Evolutionary conservation across 2,888 invertebrate species (phyloP).

Genomic region (Oxyteleia sp.): DNA sequence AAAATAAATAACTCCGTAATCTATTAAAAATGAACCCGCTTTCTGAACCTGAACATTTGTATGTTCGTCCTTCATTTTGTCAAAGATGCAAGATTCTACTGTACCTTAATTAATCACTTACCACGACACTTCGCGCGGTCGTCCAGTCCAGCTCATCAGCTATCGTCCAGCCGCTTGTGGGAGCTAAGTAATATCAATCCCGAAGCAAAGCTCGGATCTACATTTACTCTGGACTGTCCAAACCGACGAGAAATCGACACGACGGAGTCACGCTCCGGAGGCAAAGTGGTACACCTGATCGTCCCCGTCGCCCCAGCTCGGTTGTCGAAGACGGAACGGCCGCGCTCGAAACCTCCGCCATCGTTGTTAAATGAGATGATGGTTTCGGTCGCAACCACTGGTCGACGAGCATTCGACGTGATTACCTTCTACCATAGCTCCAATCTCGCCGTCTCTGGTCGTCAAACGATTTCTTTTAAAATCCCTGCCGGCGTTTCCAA

Average conservation of each 20-base stretch:
- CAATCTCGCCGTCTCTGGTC: not conserved
- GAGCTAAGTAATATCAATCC: conserved; percentile 40
- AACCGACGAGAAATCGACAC: conserved; percentile 60
- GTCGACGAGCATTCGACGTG: not conserved
- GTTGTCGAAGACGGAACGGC: conserved; percentile 6
- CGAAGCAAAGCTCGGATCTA: conserved; percentile 23
- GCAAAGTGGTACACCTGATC: conserved; percentile 68
- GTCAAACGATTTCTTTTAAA: conserved; percentile 4
- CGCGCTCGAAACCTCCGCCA: conserved; percentile 34
- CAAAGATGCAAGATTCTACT: no score
- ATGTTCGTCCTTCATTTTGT: no score
- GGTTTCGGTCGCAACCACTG: conserved; percentile 9
- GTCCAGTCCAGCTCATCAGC: conserved; percentile 67
- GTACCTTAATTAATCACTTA: no score
- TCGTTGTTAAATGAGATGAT: conserved; percentile 24
- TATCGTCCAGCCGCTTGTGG: conserved; percentile 60
- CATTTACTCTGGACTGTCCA: conserved; percentile 61
- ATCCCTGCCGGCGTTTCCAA: conserved; percentile 20
- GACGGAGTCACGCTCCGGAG: conserved; percentile 31
- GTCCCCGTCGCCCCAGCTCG: conserved; percentile 75
- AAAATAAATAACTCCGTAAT: no score
- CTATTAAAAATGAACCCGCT: no score
- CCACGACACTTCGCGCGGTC: conserved; percentile 70
- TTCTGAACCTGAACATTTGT: no score
- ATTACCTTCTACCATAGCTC: conserved; percentile 16